Evolutionary conservation across 2,113 vertebrate species (phyloP).

Genomic region (Naja naja): DNA sequence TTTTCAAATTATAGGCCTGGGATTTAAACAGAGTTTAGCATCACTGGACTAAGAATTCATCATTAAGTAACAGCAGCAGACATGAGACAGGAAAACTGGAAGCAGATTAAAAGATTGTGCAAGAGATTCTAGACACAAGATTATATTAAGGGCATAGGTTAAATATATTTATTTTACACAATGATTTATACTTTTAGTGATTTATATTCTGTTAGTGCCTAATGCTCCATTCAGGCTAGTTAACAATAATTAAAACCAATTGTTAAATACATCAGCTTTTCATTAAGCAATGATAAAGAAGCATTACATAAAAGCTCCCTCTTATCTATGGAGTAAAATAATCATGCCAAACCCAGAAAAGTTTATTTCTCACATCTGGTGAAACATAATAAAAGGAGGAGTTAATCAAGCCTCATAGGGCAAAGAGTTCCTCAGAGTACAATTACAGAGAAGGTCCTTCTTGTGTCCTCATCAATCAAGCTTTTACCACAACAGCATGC

Average conservation of each 20-base stretch:
- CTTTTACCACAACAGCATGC: not conserved
- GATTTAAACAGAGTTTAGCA: not conserved
- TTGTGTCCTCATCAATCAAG: not conserved
- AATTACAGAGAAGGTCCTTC: not conserved
- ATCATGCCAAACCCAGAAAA: not conserved
- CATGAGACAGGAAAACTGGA: not conserved
- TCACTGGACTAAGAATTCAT: not conserved
- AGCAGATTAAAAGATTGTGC: not conserved
- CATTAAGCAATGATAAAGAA: not conserved
- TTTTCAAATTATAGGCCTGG: not conserved
- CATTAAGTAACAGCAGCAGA: constrained; percentile 6
- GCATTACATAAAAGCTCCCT: not conserved
- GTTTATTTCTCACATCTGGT: not conserved
- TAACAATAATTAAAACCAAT: not conserved
- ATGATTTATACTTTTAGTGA: not conserved
- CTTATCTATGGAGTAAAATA: not conserved
- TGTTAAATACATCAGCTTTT: not conserved
- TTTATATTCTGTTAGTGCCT: not conserved
- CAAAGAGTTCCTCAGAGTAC: not conserved
- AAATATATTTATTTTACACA: not conserved
- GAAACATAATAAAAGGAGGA: not conserved
- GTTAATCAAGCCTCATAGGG: not conserved
- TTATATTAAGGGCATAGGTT: not conserved
- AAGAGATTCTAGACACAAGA: not conserved
- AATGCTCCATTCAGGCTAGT: not conserved